Conservation (phyloP, 2,113 vertebrate genomes). For the Thunnus maccoyii region DNA sequence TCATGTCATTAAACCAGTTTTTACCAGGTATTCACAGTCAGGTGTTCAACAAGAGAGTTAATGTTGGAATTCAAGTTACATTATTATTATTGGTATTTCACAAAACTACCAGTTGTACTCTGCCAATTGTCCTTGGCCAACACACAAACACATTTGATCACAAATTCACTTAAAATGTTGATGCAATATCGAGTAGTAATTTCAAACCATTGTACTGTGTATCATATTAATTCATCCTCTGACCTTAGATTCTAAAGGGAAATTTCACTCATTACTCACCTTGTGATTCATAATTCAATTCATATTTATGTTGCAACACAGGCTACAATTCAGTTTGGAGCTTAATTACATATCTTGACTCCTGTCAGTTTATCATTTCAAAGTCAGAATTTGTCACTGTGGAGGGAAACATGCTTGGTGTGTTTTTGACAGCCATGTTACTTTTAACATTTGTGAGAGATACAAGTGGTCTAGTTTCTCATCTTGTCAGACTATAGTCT, state of each 20-base stretch:
- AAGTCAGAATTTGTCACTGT: background rate
- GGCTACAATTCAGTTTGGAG: conserved; percentile 13
- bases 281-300: conserved; percentile 40
- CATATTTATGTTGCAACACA: conserved; percentile 6
- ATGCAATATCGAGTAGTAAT: background rate
- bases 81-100: no score
- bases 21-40: no score
- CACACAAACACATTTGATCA: background rate
- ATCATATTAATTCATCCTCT: background rate
- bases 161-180: background rate
- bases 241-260: background rate
- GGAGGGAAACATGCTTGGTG: background rate
- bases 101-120: no score
- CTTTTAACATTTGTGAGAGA: background rate
- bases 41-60: no score
- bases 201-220: background rate
- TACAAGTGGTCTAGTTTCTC: no score
- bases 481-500: background rate
- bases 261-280: conserved; percentile 16
- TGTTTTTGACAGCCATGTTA: background rate
- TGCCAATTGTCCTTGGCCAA: no score
- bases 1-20: no score
- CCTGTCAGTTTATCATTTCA: background rate
- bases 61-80: no score
- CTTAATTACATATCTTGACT: background rate